These are phyloP conservation scores for Hylaea fasciaria DNA, from an alignment of 2,888 invertebrate genomes.

Conservation along the genomic window DNA sequence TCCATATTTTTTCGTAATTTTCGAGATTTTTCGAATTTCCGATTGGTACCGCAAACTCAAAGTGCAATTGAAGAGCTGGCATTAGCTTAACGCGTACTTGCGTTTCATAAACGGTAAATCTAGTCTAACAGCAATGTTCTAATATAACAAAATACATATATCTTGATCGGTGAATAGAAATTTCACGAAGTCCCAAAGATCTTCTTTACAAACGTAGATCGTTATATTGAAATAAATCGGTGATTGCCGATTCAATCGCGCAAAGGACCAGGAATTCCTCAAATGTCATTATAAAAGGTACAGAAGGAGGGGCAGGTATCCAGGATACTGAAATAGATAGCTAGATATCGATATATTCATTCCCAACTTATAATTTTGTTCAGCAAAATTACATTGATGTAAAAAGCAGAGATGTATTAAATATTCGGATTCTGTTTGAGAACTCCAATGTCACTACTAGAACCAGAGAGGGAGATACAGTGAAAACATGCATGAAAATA, in stretches of 20 bases:
- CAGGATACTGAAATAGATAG: too few species aligned
- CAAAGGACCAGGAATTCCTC: constrained; percentile 23
- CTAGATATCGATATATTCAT: neutral
- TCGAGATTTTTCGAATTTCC: too few species aligned
- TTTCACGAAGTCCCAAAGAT: neutral
- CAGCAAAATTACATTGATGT: neutral
- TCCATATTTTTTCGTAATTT: too few species aligned
- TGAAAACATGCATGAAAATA: too few species aligned
- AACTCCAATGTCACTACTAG: neutral
- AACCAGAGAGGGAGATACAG: too few species aligned
- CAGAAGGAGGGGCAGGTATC: constrained; percentile 4
- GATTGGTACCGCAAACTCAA: too few species aligned
- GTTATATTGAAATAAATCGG: constrained; percentile 18
- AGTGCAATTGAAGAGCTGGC: too few species aligned
- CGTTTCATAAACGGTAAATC: too few species aligned
- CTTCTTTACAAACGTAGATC: neutral
- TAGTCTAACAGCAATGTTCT: too few species aligned
- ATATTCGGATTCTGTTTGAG: too few species aligned
- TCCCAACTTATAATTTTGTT: neutral
- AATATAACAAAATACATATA: too few species aligned
- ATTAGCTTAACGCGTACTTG: too few species aligned
- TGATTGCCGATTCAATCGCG: constrained; percentile 26
- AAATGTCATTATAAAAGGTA: constrained; percentile 28
- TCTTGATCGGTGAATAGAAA: neutral
- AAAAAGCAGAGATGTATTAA: neutral